phyloP scores from a whole-genome alignment of 2,888 invertebrate genomes.

The Onchidella celtica region DNA sequence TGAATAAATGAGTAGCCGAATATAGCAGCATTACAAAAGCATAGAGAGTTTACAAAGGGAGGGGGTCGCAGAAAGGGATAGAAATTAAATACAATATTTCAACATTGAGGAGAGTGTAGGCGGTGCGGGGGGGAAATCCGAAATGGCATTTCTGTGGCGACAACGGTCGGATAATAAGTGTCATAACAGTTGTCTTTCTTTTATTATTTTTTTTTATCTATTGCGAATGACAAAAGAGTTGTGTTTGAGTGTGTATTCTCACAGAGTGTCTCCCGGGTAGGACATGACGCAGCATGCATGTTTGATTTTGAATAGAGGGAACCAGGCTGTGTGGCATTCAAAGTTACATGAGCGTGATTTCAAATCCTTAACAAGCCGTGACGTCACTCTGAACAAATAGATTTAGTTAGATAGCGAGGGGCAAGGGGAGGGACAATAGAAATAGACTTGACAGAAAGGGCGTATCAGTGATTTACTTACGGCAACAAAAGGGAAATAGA shows the following conservation, averaged over 20 bases:
- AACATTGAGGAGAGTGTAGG: neutral
- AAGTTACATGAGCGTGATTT: neutral
- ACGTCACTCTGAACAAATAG: slow-evolving; percentile 31
- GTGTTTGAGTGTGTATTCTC: slow-evolving; percentile 8
- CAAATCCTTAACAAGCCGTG: neutral
- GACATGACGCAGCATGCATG: neutral
- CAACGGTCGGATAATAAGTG: slow-evolving; percentile 9
- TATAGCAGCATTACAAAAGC: too few relatives aligned
- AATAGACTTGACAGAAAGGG: slow-evolving; percentile 20
- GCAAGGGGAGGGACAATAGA: neutral
- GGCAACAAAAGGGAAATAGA: too few relatives aligned
- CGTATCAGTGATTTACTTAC: neutral
- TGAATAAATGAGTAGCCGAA: too few relatives aligned
- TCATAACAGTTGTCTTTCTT: too few relatives aligned
- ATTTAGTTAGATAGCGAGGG: neutral
- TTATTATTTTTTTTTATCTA: slow-evolving; percentile 9
- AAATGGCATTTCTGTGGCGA: neutral
- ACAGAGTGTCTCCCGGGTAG: too few relatives aligned
- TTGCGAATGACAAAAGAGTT: neutral
- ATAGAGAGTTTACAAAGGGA: too few relatives aligned
- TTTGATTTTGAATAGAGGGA: slow-evolving; percentile 12
- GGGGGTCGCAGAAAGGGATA: too few relatives aligned
- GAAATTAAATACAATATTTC: too few relatives aligned
- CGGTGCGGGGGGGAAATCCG: neutral
- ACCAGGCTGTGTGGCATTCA: neutral